Percentiles rank a stretch among this genome's conserved stretches.
These are phyloP conservation scores for Dendroctonus ponderosae DNA, from an alignment of 1,140 invertebrate species.

Conservation along the genomic window DNA sequence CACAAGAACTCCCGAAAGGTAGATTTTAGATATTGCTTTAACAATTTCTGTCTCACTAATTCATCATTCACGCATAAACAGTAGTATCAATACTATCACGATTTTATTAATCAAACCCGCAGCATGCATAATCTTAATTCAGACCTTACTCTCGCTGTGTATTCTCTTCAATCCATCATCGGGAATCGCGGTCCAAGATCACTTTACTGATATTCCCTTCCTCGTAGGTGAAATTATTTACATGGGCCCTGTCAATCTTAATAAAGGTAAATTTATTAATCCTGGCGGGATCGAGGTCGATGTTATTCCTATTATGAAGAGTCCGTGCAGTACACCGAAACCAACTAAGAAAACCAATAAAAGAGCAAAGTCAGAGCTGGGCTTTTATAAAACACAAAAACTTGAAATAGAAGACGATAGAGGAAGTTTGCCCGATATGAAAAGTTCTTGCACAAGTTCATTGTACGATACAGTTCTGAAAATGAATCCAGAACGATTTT, in stretches of 20 bases:
- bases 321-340: conserved; percentile 46
- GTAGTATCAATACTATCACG: conserved; percentile 24
- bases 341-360: conserved; percentile 39
- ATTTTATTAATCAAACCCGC: conserved; percentile 18
- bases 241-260: conserved; percentile 51
- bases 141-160: conserved; percentile 3
- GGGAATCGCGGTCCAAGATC: conserved; percentile 11
- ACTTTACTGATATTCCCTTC: conserved; percentile 32
- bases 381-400: conserved; percentile 37
- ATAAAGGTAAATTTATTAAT: conserved; percentile 50
- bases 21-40: conserved; percentile 37
- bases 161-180: conserved; percentile 12
- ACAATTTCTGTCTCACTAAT: conserved; percentile 32
- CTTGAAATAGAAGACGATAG: conserved; percentile 35
- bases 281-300: conserved; percentile 50
- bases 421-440: conserved; percentile 47
- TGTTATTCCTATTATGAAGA: conserved; percentile 49
- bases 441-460: conserved; percentile 30
- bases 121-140: conserved; percentile 24
- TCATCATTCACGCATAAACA: conserved; percentile 40
- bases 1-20: conserved; percentile 52
- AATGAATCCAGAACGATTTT: conserved; percentile 43
- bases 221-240: conserved; percentile 51
- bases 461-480: conserved; percentile 43
- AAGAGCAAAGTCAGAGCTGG: conserved; percentile 45